phyloP scores from a whole-genome alignment of 2,797 vertebrate species.

The Dryobates pubescens region DNA sequence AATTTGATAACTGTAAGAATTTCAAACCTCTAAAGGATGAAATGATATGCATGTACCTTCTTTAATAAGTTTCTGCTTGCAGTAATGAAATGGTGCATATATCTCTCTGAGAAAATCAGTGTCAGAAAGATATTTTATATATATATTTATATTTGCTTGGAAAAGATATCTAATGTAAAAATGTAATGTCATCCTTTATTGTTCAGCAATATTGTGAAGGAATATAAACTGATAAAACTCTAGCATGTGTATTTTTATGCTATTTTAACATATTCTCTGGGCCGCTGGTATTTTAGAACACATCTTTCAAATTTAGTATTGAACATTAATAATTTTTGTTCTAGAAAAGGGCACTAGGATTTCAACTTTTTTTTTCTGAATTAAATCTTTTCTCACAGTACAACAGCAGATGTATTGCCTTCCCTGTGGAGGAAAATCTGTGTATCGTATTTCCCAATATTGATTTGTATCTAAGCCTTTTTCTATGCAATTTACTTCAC shows the following conservation, averaged over 20 bases:
- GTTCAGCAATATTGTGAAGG: background rate
- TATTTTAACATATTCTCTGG: background rate
- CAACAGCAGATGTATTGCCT: background rate
- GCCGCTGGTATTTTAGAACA: background rate
- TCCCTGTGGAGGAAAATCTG: background rate
- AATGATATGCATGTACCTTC: background rate
- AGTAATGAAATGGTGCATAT: background rate
- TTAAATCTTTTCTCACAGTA: background rate
- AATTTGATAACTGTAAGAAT: background rate
- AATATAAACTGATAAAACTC: background rate
- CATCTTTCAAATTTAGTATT: background rate
- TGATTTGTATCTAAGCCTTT: background rate
- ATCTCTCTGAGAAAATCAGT: background rate
- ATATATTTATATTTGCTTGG: background rate
- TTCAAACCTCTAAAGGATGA: background rate
- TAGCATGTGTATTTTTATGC: background rate
- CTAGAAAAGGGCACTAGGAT: background rate
- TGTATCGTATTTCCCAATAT: background rate
- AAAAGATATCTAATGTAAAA: background rate
- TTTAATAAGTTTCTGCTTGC: background rate
- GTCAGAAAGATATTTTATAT: background rate
- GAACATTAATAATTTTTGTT: background rate
- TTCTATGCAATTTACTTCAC: background rate
- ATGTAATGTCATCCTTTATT: background rate
- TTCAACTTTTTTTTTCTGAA: background rate